Base-by-base conservation (phyloP, 2,888 invertebrate species). In the Microctonus aethiopoides region DNA sequence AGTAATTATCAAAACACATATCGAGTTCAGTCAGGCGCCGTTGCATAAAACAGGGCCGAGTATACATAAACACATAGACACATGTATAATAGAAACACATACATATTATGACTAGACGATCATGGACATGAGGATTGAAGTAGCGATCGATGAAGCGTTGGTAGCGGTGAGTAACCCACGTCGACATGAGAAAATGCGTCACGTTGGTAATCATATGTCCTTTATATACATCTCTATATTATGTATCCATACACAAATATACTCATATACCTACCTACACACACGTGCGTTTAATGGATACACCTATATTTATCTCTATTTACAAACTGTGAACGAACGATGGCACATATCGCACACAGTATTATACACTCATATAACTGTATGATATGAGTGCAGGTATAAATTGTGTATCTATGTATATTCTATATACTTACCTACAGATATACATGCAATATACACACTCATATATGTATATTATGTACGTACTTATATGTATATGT, bases 71-170 rank as follows among this genome's bases (percentile, higher is more conserved):
- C 54, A 68, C 65, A 67, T 65, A 41, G 16, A 60, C 64, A 32
- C 61, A 59, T 34, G 26, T 20, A 29, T 61, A 67, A 52, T 52
- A 20, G 1, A 51, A n/a, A 22, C 10, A 52, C 20, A 22, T 52
- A 52, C 0, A 22, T 20, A 54, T 46, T 2, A 10, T 56, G 26
- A 56, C 56, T 13, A 22, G 1, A 56, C 26, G 13, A 11, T n/a
- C n/a, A n/a, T n/a, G n/a, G n/a, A n/a, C 11, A 29, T 56, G 56
- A 56, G 24, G 56, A 29, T 22, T 10, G 75, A 75, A 76, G 77
- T 74, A 75, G 74, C 78, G 84, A 84, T 84, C 84, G 84, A 84
- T 84, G 81, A 82, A 84, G 83, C 84, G 83, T 82, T 83, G 83
- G 80, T 80, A 81, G 78, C 82, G 84, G 84, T 83, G 83, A 84